Evolutionary conservation across 2,888 invertebrate species (phyloP).

Genomic region (Drosophila meridiana): DNA sequence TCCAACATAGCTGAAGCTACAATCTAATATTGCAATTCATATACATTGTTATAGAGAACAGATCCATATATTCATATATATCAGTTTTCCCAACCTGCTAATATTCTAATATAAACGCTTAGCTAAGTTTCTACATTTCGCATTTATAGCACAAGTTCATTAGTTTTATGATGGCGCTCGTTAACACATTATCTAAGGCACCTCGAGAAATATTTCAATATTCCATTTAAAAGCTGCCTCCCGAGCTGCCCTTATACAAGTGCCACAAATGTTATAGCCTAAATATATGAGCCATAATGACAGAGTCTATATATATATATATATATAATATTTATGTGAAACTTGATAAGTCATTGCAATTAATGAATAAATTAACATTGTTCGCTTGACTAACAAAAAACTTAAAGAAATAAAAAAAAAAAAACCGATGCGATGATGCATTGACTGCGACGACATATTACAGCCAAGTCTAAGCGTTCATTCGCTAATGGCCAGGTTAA

Average conservation of each 20-base stretch:
- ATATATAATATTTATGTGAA: conserved; percentile 23
- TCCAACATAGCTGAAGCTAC: not conserved
- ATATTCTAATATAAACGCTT: not conserved
- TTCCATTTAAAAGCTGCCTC: conserved; percentile 1
- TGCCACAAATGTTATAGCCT: not conserved
- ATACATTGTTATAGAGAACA: not conserved
- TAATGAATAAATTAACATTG: conserved; percentile 65
- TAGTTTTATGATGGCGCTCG: conserved; percentile 27
- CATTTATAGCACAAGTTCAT: conserved; percentile 41
- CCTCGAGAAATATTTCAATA: conserved; percentile 19
- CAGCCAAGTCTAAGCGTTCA: conserved; percentile 48
- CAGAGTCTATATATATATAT: conserved; percentile 10
- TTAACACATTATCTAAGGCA: conserved; percentile 24
- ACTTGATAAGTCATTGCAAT: conserved; percentile 65
- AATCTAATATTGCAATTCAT: not conserved
- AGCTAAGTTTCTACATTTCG: not conserved
- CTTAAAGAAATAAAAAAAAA: not conserved
- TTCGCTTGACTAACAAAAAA: conserved; percentile 25
- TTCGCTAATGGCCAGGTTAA: conserved; percentile 63
- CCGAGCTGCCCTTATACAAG: conserved; percentile 3
- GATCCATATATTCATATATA: not conserved
- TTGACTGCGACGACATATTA: conserved; percentile 49
- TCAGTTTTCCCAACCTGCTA: not conserved
- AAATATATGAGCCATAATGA: conserved; percentile 25
- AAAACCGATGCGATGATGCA: conserved; percentile 41